Percentiles rank a stretch among this genome's conserved stretches.
These are phyloP conservation scores for Poecilia picta DNA, from an alignment of 2,797 vertebrate species.

Conservation along the genomic window DNA sequence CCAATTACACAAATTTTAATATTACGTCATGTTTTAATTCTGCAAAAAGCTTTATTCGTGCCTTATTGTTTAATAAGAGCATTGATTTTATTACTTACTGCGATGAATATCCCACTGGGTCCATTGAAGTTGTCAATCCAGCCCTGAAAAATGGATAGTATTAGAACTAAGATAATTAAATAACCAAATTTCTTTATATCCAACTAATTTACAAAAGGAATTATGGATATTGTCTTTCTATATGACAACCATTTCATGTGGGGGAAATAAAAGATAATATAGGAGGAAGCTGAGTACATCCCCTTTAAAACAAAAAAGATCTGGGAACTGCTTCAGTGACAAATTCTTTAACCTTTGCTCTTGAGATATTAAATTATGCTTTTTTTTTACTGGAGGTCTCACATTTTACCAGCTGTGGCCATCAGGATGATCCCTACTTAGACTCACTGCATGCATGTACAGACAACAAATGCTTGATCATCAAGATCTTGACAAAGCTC, in stretches of 20 bases:
- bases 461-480: background rate
- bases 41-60: background rate
- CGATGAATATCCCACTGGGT: constrained; percentile 97
- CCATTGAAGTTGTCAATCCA: constrained; percentile 99
- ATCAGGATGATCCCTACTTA: background rate
- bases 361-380: background rate
- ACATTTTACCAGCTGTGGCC: constrained; percentile 9
- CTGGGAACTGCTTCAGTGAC: accelerated
- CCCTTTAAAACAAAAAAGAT: background rate
- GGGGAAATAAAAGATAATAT: background rate
- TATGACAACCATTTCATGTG: background rate
- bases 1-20: background rate
- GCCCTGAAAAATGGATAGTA: constrained; percentile 78
- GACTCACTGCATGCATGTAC: constrained; percentile 1
- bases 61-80: background rate
- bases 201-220: background rate
- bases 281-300: background rate
- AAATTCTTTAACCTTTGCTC: background rate
- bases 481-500: background rate
- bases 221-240: background rate
- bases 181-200: background rate
- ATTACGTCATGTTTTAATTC: background rate
- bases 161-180: background rate
- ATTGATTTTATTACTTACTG: constrained; percentile 82
- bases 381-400: constrained; percentile 14